phyloP scores from a whole-genome alignment of 2,888 invertebrate species.

The Macrophya annulata region DNA sequence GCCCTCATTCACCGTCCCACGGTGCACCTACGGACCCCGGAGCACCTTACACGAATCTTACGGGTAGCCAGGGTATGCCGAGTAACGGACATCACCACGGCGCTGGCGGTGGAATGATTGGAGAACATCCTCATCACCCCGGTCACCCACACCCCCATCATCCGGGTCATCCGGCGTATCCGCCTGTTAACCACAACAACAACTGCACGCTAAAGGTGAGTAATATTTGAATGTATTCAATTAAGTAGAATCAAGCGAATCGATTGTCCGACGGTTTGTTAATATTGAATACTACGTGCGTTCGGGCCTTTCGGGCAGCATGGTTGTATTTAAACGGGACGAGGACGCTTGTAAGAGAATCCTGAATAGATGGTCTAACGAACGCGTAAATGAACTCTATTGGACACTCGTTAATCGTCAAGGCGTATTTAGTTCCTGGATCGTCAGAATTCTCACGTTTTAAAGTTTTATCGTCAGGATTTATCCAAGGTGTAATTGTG shows the following conservation, averaged over 20 bases:
- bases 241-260: not conserved
- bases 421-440: not conserved
- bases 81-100: slow-evolving; percentile 77
- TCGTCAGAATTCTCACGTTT: not conserved
- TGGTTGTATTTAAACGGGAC: not conserved
- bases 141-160: slow-evolving; percentile 83
- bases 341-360: too few species aligned
- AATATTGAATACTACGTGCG: too few species aligned
- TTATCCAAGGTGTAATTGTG: not conserved
- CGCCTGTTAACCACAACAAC: slow-evolving; percentile 79
- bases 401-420: slow-evolving; percentile 14
- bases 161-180: slow-evolving; percentile 79
- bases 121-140: slow-evolving; percentile 78
- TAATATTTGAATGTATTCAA: not conserved
- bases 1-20: slow-evolving; percentile 77
- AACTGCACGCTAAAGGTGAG: slow-evolving; percentile 80
- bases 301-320: not conserved
- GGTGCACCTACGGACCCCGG: slow-evolving; percentile 72
- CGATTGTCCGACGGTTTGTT: not conserved
- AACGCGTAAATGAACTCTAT: slow-evolving; percentile 43
- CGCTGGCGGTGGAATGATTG: slow-evolving; percentile 75
- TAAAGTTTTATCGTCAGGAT: not conserved
- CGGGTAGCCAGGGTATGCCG: slow-evolving; percentile 74
- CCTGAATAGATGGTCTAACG: slow-evolving; percentile 36
- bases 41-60: slow-evolving; percentile 68